These are phyloP conservation scores for Chironomus tentans DNA, from an alignment of 2,888 invertebrate species.

Conservation along the genomic window DNA sequence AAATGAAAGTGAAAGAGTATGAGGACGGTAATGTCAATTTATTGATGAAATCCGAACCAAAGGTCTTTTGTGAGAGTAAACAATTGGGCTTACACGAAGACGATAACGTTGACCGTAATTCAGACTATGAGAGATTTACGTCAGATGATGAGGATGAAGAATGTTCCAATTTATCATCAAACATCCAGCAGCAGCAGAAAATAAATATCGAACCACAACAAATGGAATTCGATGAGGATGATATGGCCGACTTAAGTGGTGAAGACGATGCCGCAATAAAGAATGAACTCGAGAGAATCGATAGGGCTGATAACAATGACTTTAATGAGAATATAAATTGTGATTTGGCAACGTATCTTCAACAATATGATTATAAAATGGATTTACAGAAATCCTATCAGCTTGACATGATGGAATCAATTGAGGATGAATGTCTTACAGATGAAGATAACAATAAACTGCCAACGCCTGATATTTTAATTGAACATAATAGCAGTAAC, in stretches of 20 bases:
- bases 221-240: constrained; percentile 22
- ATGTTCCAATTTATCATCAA: background rate
- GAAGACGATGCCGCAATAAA: constrained; percentile 19
- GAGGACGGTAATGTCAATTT: constrained; percentile 27
- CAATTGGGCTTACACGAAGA: background rate
- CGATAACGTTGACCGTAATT: background rate
- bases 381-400: constrained; percentile 8
- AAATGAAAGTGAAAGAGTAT: background rate
- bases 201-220: background rate
- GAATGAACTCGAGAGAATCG: constrained; percentile 19
- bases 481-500: constrained; percentile 33
- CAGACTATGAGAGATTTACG: background rate
- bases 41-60: constrained; percentile 27
- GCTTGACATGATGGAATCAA: background rate
- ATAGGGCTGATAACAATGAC: constrained; percentile 2
- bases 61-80: constrained; percentile 28
- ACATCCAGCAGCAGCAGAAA: background rate
- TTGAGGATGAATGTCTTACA: constrained; percentile 27
- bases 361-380: constrained; percentile 11
- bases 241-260: constrained; percentile 18
- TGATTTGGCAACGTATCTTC: constrained; percentile 30
- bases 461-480: constrained; percentile 37
- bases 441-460: constrained; percentile 28
- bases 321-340: constrained; percentile 19
- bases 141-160: constrained; percentile 17